Conservation (phyloP, 2,797 vertebrate genomes). For the Dendrocincla tyrannina region DNA sequence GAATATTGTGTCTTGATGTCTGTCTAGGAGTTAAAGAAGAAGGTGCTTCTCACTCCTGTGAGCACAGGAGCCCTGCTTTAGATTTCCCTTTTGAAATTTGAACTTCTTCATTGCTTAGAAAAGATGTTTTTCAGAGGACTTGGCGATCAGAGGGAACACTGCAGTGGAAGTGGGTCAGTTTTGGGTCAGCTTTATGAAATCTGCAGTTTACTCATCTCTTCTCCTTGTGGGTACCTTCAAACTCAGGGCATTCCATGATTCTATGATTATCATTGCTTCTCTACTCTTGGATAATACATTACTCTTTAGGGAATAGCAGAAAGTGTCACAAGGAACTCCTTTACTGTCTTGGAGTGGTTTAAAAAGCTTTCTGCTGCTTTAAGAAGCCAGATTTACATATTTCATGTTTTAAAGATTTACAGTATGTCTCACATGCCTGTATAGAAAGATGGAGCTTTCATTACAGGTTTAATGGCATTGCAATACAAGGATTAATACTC, state of each 20-base stretch:
- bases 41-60: not conserved
- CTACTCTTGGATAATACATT: not conserved
- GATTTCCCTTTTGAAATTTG: not conserved
- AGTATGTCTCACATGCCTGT: not conserved
- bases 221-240: not conserved
- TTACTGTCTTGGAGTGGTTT: not conserved
- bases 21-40: not conserved
- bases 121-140: not conserved
- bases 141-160: not conserved
- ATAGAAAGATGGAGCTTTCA: conserved; percentile 2
- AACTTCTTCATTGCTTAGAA: not conserved
- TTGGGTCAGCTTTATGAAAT: not conserved
- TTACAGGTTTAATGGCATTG: not conserved
- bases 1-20: not conserved
- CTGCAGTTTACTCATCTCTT: not conserved
- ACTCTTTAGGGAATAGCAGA: not conserved
- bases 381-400: conserved; percentile 14
- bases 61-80: not conserved
- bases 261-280: not conserved
- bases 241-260: not conserved
- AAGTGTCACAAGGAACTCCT: accelerated
- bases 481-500: conserved; percentile 38
- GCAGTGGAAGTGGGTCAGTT: not conserved
- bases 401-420: conserved; percentile 16
- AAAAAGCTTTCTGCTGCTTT: conserved; percentile 1